Percentiles rank a stretch among this genome's conserved stretches.
Conservation (phyloP, 2,113 vertebrate species). For the Gracilinanus agilis region DNA sequence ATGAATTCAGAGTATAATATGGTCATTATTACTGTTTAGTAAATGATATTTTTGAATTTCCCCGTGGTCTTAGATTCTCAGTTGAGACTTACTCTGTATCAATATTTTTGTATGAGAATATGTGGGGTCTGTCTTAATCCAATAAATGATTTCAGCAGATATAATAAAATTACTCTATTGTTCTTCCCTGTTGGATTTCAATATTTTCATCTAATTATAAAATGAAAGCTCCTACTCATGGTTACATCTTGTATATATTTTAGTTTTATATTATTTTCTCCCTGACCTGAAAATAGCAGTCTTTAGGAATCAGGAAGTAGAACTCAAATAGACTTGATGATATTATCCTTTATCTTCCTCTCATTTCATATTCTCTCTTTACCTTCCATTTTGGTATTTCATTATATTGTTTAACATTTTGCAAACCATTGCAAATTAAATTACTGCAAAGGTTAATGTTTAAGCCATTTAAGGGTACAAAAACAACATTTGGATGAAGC, state of each 20-base stretch:
- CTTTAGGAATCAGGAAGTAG: not conserved
- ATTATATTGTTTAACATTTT: not conserved
- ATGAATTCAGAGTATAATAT: not conserved
- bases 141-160: constrained; percentile 1
- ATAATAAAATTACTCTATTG: not conserved
- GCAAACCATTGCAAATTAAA: not conserved
- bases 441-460: not conserved
- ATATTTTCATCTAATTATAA: not conserved
- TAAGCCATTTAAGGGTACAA: not conserved
- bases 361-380: not conserved
- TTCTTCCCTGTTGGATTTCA: not conserved
- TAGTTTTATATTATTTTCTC: not conserved
- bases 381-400: not conserved
- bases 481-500: not conserved
- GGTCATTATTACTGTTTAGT: constrained; percentile 19
- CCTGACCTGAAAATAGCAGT: not conserved
- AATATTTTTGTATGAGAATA: constrained; percentile 24
- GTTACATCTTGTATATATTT: not conserved
- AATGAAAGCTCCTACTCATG: not conserved
- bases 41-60: constrained; percentile 23
- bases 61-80: not conserved
- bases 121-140: not conserved
- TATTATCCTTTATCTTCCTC: not conserved
- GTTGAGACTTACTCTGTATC: not conserved
- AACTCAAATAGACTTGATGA: not conserved